These are phyloP conservation scores for Spea bombifrons DNA, from an alignment of 2,113 vertebrate genomes.

Conservation along the genomic window DNA sequence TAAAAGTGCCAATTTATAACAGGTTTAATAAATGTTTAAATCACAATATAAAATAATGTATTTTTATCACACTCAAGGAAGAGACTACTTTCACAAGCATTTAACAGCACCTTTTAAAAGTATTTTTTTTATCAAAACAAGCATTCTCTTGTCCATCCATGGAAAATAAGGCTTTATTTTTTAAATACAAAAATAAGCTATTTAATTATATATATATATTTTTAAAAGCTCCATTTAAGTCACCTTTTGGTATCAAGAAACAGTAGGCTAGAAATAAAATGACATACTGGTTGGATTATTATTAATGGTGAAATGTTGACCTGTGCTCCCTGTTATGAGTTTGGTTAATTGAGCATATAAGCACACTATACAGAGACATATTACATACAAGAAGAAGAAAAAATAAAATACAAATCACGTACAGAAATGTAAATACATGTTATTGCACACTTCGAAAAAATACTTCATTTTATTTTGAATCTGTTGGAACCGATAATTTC, in stretches of 20 bases:
- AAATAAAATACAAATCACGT: too few relatives aligned
- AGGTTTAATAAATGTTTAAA: not conserved
- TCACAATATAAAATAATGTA: constrained; percentile 3
- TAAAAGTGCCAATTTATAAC: not conserved
- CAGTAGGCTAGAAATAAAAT: not conserved
- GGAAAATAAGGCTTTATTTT: constrained; percentile 13
- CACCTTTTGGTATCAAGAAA: constrained; percentile 43
- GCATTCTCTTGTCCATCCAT: constrained; percentile 7
- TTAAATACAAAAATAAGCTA: constrained; percentile 33
- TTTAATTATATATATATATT: not conserved
- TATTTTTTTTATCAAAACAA: constrained; percentile 30
- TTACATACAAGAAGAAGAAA: too few relatives aligned
- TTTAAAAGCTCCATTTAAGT: constrained; percentile 17
- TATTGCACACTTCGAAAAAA: too few relatives aligned
- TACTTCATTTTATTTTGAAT: too few relatives aligned
- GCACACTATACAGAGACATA: too few relatives aligned
- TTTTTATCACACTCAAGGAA: not conserved
- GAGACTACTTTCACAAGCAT: not conserved
- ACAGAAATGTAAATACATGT: too few relatives aligned
- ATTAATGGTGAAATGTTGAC: not conserved
- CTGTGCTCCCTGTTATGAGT: not conserved
- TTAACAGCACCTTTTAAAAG: constrained; percentile 28
- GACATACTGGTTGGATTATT: not conserved
- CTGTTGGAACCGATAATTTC: too few relatives aligned
- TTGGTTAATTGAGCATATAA: too few relatives aligned